Evolutionary conservation across 2,113 vertebrate genomes (phyloP).

Genomic region (Addax nasomaculatus): DNA sequence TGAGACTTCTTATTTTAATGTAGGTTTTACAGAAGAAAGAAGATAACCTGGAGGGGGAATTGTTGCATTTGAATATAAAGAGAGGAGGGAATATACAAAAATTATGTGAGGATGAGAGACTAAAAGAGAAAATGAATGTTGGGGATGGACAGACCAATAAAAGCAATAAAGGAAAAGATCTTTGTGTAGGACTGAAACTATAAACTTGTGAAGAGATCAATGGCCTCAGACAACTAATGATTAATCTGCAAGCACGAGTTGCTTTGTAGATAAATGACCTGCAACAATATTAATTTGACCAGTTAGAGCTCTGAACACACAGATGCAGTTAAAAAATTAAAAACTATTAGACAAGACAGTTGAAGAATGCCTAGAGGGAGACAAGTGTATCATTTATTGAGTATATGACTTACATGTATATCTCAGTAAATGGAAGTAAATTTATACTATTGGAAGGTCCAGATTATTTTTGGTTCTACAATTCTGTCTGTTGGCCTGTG

Average conservation of each 20-base stretch:
- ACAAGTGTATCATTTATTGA: conserved; percentile 33
- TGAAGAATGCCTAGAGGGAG: not conserved
- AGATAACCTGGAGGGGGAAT: not conserved
- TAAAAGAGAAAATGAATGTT: not conserved
- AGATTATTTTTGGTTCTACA: conserved; percentile 13
- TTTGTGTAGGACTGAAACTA: not conserved
- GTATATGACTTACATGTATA: not conserved
- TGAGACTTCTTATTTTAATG: not conserved
- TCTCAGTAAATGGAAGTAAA: conserved; percentile 17
- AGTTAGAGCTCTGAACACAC: conserved; percentile 5
- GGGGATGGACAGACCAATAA: not conserved
- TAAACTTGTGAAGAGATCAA: not conserved
- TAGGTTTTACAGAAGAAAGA: not conserved
- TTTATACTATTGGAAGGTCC: not conserved
- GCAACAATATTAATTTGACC: not conserved
- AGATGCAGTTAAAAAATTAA: not conserved
- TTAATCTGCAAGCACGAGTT: not conserved
- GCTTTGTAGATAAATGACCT: conserved; percentile 21
- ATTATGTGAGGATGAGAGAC: not conserved
- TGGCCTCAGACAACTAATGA: not conserved
- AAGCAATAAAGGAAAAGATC: not conserved
- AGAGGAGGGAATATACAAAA: not conserved
- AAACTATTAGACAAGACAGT: conserved; percentile 24
- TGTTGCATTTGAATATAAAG: not conserved
- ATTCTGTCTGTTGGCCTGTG: not conserved